A percentile compares a stretch with the other conserved stretches of the same genome.
phyloP scores from a whole-genome alignment of 2,113 vertebrate genomes.

The Ursus arctos region DNA sequence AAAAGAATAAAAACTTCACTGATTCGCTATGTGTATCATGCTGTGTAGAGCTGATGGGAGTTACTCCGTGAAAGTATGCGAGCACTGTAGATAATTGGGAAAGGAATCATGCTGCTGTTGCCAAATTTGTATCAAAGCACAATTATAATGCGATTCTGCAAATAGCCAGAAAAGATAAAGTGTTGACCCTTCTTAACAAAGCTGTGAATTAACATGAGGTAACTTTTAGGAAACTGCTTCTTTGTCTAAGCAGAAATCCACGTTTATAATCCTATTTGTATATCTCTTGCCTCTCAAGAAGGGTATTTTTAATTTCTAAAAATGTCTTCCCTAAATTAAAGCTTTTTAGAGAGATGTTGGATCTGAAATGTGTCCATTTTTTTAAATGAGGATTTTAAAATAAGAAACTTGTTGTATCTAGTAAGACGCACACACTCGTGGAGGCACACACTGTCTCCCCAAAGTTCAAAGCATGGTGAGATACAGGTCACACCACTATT shows the following conservation, averaged over 20 bases:
- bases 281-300: background rate
- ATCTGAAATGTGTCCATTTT: conserved; percentile 19
- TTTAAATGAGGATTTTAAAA: background rate
- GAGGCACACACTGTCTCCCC: too few relatives aligned
- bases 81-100: too few relatives aligned
- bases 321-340: background rate
- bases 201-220: background rate
- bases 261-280: background rate
- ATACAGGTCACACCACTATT: too few relatives aligned
- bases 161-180: too few relatives aligned
- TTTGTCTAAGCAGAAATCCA: conserved; percentile 16
- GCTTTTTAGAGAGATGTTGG: background rate
- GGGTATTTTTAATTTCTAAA: conserved; percentile 47
- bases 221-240: background rate
- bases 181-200: too few relatives aligned
- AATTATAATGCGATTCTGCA: too few relatives aligned
- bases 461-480: too few relatives aligned
- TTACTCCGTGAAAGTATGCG: too few relatives aligned
- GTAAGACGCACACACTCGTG: background rate
- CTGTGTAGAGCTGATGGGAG: too few relatives aligned
- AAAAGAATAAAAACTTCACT: background rate
- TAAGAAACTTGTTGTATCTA: background rate
- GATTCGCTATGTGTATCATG: background rate
- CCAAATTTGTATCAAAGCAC: too few relatives aligned
- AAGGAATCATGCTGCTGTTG: too few relatives aligned